Base-by-base conservation (phyloP, 2,888 invertebrate genomes). In the Tenthredo distinguenda region DNA sequence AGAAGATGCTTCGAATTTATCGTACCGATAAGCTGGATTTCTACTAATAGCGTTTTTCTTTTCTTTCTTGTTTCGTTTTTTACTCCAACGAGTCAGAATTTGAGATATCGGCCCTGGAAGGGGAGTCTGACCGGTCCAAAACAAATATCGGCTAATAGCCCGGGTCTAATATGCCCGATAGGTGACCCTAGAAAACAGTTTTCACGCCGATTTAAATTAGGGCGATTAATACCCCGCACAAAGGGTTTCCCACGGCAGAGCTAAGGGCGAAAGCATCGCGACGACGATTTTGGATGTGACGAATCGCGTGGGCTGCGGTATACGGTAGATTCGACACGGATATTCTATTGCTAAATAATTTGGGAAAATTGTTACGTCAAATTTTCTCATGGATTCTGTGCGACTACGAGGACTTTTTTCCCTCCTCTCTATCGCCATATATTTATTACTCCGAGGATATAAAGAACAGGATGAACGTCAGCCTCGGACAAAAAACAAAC, bases 121-220 rank as follows among this genome's bases (percentile, higher is more conserved):
- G 50, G 31, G 40, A 50, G 26, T 26, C 34, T 26, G 37, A 12
- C 18, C 10, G 43, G 55, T 79, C 34, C 79, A 83, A 68, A 83
- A 71, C 83, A 83, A 83, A 83, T 47, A 83, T 83, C 47, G 18
- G 7, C 83, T 81, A 81, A 81, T 81, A 81, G n/a, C n/a, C 79
- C 79, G 79, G 21, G 58, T 50, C 83, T 68, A 50, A 71, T 83
- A 26, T 12, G 68, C n/a, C 62, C 62, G 21, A 81, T 58, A 40
- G 77, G 50, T 77, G 62, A 62, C 79, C 79, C 79, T 31, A 43
- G 83, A 68, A 83, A 83, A 83, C 91, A 90, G 92, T 93, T 93
- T 93, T 93, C 92, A 93, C 91, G 93, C 91, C 86, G 91, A 93
- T 93, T 92, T 91, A 90, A 93, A 93, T 91, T 91, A 91, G 91